These are phyloP conservation scores for Megaceryle torquata DNA, from an alignment of 2,113 vertebrate genomes.

Conservation along the genomic window DNA sequence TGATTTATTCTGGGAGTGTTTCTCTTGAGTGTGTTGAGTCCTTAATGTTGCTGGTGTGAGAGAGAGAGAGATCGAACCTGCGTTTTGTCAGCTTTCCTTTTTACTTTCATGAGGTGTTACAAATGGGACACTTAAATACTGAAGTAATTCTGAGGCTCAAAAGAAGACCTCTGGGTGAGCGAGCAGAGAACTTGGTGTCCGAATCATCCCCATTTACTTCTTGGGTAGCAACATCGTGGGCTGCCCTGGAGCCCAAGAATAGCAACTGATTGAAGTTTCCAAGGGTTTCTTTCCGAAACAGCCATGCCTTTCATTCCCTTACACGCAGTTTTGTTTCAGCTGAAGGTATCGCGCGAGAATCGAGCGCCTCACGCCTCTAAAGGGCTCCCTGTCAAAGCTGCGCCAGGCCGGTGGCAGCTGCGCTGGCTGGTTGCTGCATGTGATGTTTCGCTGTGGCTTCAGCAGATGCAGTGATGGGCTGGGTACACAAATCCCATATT, in stretches of 20 bases:
- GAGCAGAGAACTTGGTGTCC: neutral
- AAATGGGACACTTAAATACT: neutral
- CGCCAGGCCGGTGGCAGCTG: neutral
- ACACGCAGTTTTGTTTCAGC: neutral
- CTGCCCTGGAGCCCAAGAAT: neutral
- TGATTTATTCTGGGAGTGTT: neutral
- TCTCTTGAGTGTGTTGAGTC: neutral
- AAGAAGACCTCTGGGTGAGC: neutral
- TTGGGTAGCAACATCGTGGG: rapidly evolving
- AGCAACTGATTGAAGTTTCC: neutral
- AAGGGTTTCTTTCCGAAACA: neutral
- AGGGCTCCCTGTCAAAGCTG: rapidly evolving
- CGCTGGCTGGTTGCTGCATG: rapidly evolving
- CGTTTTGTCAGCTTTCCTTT: rapidly evolving
- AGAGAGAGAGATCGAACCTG: neutral
- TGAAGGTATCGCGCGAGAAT: neutral
- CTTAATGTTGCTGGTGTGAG: neutral
- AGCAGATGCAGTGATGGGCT: neutral
- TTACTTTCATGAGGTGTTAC: neutral
- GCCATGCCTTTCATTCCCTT: neutral
- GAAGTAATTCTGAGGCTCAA: neutral
- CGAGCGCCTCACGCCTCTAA: neutral
- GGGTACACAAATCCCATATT: neutral
- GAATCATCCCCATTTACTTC: rapidly evolving
- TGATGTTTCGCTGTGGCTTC: neutral